These are phyloP conservation scores for Perdita meconis DNA, from an alignment of 2,888 invertebrate species.

Conservation along the genomic window DNA sequence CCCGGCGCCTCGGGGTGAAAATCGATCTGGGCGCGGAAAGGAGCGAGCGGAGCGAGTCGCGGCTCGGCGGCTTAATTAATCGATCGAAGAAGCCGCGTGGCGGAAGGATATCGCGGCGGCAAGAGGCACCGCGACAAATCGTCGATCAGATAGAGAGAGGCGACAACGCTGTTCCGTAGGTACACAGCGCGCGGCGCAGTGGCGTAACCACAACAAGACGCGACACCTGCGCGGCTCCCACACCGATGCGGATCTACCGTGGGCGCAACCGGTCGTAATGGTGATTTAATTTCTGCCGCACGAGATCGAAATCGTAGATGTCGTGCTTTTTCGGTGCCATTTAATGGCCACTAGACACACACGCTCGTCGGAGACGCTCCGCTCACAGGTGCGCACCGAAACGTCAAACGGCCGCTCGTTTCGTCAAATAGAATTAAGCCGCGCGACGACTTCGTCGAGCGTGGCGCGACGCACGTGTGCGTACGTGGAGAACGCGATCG, in stretches of 20 bases:
- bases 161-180: conserved; percentile 43
- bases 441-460: conserved; percentile 50
- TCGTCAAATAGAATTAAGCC: conserved; percentile 63
- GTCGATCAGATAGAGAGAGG: conserved; percentile 70
- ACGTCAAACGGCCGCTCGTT: conserved; percentile 58
- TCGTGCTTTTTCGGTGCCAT: conserved; percentile 67
- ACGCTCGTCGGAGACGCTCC: conserved; percentile 22
- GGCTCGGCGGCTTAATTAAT: conserved; percentile 68
- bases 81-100: conserved; percentile 54
- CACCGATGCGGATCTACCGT: conserved; percentile 76
- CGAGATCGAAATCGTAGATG: conserved; percentile 77
- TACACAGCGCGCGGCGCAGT: conserved; percentile 37
- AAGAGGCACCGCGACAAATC: conserved; percentile 71
- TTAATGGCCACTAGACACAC: conserved; percentile 81
- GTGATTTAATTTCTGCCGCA: conserved; percentile 80
- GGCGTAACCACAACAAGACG: conserved; percentile 67
- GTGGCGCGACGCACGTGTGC: conserved; percentile 43
- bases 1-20: neutral
- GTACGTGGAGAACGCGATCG: conserved; percentile 34
- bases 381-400: conserved; percentile 21
- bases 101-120: conserved; percentile 55
- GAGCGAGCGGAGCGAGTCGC: too few species aligned
- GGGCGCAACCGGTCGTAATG: conserved; percentile 76
- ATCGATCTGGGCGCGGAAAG: too few species aligned
- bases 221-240: conserved; percentile 80